Conservation (phyloP, 2,797 vertebrate species). For the Eospalax fontanierii region DNA sequence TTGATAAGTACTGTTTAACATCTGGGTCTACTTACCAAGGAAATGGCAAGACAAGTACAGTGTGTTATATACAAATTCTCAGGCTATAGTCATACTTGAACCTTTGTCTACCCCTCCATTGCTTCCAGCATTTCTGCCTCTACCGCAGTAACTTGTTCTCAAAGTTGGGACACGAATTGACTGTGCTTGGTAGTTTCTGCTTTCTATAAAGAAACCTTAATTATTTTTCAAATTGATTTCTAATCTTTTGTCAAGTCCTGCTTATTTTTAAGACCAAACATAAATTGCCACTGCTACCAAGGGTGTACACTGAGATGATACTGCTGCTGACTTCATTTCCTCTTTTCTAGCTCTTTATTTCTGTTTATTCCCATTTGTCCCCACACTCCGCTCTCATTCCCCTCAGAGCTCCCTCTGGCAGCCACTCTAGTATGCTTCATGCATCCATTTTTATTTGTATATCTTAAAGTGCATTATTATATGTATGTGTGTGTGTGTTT, state of each 20-base stretch:
- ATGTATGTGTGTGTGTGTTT: too few relatives aligned
- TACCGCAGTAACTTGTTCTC: neutral
- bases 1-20: constrained; percentile 76
- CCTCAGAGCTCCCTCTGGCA: neutral
- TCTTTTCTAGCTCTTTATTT: neutral
- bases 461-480: neutral
- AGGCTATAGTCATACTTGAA: neutral
- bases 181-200: neutral
- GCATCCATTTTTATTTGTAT: neutral
- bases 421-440: neutral
- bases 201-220: neutral
- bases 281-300: neutral
- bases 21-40: constrained; percentile 72
- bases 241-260: constrained; percentile 34
- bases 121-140: neutral
- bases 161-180: neutral
- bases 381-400: constrained; percentile 40
- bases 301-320: neutral
- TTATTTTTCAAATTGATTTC: neutral
- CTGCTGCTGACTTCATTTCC: neutral
- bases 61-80: constrained; percentile 1
- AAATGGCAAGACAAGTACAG: constrained; percentile 67
- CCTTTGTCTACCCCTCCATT: neutral
- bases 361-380: neutral
- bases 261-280: constrained; percentile 51